Evolutionary conservation across 1,140 invertebrate genomes (phyloP), one percentile per base, ranked within the genome.

Genomic region (Gonioctena quinquepunctata): DNA sequence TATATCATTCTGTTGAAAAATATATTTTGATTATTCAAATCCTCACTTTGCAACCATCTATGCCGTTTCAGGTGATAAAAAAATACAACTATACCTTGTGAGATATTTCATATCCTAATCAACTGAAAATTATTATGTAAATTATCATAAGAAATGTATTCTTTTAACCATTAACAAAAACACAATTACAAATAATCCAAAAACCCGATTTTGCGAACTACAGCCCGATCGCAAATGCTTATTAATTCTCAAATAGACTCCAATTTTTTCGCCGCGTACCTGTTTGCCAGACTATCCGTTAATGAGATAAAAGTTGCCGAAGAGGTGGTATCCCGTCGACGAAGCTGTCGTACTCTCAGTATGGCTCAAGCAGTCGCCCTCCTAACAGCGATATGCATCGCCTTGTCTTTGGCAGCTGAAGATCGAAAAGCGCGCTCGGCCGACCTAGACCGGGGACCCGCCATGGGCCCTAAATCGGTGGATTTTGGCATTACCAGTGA

Each of bases 361-460:
- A 80, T 80, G 79, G 79, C 79, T 78, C 77, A 75, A 70, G 66
- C 78, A 70, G 75, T 69, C 70, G 73, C 70, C 26, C 72, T 73
- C 67, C 60, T 76, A 61, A 72, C 73, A 28, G 67, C 74, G 67
- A 65, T 77, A 68, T 76, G 73, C 67, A 61, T 72, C 60, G 72
- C 68, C 28, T 65, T 75, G 48, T 76, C 75, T 16, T 67, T 69
- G 8, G 68, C 76, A 16, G 74, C 71, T 33, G 72, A 75, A 67
- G 75, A 76, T 33, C 76, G 73, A 56, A 74, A 73, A 64, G 64
- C 73, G 27, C 71, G 77, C 11, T 77, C 74, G 26, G 75, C 71
- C 27, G 75, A 78, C 67, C 66, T 76, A 42, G 76, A 77, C 69
- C 74, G 76, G 11, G 77, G 76, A 50, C 77, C 77, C 27, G 27